These are phyloP conservation scores for Teleiodes luculella DNA, from an alignment of 2,888 invertebrate species.

Conservation along the genomic window DNA sequence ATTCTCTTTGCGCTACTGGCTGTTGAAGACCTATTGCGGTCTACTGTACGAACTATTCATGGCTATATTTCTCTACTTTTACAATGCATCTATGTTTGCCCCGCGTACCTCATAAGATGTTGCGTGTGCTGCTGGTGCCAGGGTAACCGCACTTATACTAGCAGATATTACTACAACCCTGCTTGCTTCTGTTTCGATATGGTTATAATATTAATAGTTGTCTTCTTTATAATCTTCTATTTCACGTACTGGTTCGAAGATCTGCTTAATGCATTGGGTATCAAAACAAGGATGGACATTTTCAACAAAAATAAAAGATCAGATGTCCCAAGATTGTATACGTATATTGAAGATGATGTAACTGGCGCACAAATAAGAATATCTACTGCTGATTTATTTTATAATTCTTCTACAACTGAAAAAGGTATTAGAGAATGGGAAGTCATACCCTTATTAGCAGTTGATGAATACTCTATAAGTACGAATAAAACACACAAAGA, in stretches of 20 bases:
- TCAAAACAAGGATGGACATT: constrained; percentile 25
- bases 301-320: constrained; percentile 22
- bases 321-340: neutral
- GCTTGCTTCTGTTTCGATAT: constrained; percentile 26
- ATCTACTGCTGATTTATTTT: too few species aligned
- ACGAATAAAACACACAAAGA: neutral
- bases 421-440: neutral
- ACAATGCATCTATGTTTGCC: neutral
- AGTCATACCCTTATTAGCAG: neutral
- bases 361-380: too few species aligned
- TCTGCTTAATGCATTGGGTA: constrained; percentile 24
- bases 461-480: neutral
- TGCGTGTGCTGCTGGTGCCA: neutral
- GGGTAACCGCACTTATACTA: neutral
- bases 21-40: neutral
- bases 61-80: neutral
- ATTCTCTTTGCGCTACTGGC: neutral
- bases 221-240: constrained; percentile 29
- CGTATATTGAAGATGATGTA: neutral
- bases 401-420: too few species aligned
- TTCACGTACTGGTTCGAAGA: constrained; percentile 34
- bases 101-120: neutral
- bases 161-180: neutral
- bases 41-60: neutral
- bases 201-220: constrained; percentile 24